These are phyloP conservation scores for Sycophaga agraensis DNA, from an alignment of 1,140 invertebrate species.

Conservation along the genomic window DNA sequence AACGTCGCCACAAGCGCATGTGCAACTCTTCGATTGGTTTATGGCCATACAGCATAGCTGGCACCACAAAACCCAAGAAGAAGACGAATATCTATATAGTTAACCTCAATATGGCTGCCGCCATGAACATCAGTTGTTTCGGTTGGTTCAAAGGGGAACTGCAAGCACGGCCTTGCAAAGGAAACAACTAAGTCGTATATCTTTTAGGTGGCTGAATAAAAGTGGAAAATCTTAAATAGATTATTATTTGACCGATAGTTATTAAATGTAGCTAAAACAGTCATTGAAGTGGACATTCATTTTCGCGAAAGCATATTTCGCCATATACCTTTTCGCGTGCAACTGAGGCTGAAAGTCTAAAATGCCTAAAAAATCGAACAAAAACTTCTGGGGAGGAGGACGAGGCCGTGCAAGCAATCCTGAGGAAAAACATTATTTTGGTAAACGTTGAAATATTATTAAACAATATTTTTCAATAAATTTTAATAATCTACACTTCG, in stretches of 20 bases:
- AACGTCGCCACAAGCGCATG: too few relatives aligned
- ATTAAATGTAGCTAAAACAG: not conserved
- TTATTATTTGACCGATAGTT: not conserved
- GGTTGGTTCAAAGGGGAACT: not conserved
- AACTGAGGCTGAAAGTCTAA: not conserved
- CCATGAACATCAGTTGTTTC: constrained; percentile 26
- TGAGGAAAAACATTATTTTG: constrained; percentile 36
- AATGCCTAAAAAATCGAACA: constrained; percentile 36
- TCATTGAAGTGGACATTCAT: not conserved
- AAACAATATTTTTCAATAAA: not conserved
- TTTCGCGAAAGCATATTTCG: not conserved
- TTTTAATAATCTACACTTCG: not conserved
- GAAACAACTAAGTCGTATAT: not conserved
- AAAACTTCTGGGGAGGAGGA: constrained; percentile 29
- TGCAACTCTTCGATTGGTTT: too few relatives aligned
- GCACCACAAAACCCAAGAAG: too few relatives aligned
- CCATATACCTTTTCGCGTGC: not conserved
- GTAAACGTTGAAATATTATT: constrained; percentile 23
- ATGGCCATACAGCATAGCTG: too few relatives aligned
- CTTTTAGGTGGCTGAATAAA: not conserved
- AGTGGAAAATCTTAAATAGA: not conserved
- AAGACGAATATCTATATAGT: not conserved
- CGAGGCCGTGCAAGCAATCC: constrained; percentile 18
- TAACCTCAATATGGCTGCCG: constrained; percentile 9
- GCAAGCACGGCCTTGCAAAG: not conserved